Percentiles rank a stretch among this genome's conserved stretches.
Conservation (phyloP, 2,797 vertebrate genomes). For the Chelidonichthys spinosus region DNA sequence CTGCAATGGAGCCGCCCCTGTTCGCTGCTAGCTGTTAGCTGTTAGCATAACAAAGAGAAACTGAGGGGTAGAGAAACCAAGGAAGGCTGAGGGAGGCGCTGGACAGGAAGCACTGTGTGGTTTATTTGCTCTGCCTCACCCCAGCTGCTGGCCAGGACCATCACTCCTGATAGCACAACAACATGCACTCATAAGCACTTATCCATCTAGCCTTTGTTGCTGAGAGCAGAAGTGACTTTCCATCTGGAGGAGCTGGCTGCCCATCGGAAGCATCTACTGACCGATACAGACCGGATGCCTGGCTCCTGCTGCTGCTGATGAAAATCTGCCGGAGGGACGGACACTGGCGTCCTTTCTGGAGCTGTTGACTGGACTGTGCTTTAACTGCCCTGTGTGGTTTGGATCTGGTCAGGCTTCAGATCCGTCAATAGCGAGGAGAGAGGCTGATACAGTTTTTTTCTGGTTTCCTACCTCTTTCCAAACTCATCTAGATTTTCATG, state of each 20-base stretch:
- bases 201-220: conserved; percentile 35
- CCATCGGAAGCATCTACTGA: conserved; percentile 52
- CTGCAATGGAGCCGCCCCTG: conserved; percentile 73
- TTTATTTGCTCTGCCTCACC: conserved; percentile 56
- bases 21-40: conserved; percentile 59
- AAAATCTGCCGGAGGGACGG: conserved; percentile 40
- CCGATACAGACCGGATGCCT: conserved; percentile 45
- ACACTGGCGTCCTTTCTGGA: conserved; percentile 34
- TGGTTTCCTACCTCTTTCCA: conserved; percentile 5
- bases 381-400: conserved; percentile 16
- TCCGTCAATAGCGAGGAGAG: conserved; percentile 10
- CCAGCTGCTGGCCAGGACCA: conserved; percentile 38
- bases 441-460: neutral
- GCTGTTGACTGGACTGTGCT: conserved; percentile 30
- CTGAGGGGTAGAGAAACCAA: conserved; percentile 20
- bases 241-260: conserved; percentile 45
- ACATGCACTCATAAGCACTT: conserved; percentile 37
- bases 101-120: conserved; percentile 40
- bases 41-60: conserved; percentile 73
- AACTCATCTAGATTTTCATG: conserved; percentile 29
- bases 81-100: conserved; percentile 10
- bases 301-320: conserved; percentile 48
- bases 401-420: conserved; percentile 27
- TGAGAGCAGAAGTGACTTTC: conserved; percentile 54
- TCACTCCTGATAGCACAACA: conserved; percentile 43